A percentile compares a stretch with the other conserved stretches of the same genome.
phyloP scores from a whole-genome alignment of 2,888 invertebrate species.

The Apamea epomidion region DNA sequence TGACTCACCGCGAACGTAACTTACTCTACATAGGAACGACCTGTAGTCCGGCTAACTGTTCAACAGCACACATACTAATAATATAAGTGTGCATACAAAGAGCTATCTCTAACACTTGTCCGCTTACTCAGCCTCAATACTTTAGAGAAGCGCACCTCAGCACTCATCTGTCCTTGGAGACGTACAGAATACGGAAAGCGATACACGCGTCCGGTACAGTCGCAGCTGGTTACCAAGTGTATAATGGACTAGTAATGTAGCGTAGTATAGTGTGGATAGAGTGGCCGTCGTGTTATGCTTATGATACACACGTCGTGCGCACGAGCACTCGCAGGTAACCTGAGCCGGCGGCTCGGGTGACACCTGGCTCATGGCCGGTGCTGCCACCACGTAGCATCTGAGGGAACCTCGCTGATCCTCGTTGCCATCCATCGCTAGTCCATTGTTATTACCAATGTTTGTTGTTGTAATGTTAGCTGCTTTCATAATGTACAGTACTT shows the following conservation, averaged over 20 bases:
- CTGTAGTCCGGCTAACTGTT: not conserved
- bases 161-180: too few species aligned
- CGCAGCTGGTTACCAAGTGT: not conserved
- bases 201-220: not conserved
- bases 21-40: not conserved
- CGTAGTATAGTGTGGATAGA: not conserved
- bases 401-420: not conserved
- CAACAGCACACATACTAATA: not conserved
- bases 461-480: not conserved
- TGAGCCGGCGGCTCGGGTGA: slow-evolving; percentile 11
- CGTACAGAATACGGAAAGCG: not conserved
- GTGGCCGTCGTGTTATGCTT: not conserved
- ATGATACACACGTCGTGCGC: not conserved
- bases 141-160: not conserved
- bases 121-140: not conserved
- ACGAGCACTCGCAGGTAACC: slow-evolving; percentile 1
- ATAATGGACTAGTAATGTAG: not conserved
- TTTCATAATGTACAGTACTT: not conserved
- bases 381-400: not conserved
- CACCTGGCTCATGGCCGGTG: not conserved
- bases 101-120: not conserved
- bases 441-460: not conserved
- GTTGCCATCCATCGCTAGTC: not conserved
- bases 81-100: not conserved
- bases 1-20: not conserved